Evolutionary conservation across 1,140 invertebrate species (phyloP).

Genomic region (Thalassaphorura encarpata): DNA sequence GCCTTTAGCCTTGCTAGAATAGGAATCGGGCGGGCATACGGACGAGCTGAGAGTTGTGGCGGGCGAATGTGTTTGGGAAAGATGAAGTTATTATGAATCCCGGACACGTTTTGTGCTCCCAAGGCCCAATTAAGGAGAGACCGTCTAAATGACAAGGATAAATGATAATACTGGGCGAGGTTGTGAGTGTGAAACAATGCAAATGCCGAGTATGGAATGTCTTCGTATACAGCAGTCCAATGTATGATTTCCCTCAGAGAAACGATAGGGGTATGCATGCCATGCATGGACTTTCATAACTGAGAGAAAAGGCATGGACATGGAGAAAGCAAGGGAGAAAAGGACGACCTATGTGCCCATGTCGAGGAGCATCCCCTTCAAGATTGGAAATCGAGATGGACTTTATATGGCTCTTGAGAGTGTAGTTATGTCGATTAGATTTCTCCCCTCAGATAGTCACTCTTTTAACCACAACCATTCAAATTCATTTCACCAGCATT

Average conservation of each 20-base stretch:
- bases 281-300: too few relatives aligned
- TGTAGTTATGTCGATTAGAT: slow-evolving; percentile 23
- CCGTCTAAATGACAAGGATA: slow-evolving; percentile 5
- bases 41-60: not conserved
- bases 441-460: slow-evolving; percentile 11
- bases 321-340: too few relatives aligned
- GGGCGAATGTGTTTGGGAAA: not conserved
- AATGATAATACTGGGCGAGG: slow-evolving; percentile 4
- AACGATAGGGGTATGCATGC: too few relatives aligned
- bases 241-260: not conserved
- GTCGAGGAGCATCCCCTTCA: too few relatives aligned
- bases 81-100: slow-evolving; percentile 11
- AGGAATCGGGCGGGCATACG: not conserved
- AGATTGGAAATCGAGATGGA: slow-evolving; percentile 23
- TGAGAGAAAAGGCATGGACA: too few relatives aligned
- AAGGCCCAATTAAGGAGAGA: not conserved
- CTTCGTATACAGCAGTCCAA: too few relatives aligned
- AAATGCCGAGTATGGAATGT: not conserved
- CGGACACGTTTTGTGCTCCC: slow-evolving; percentile 2
- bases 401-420: slow-evolving; percentile 24
- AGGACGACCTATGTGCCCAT: too few relatives aligned
- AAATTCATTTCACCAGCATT: slow-evolving; percentile 12
- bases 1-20: too few relatives aligned
- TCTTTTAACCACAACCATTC: slow-evolving; percentile 13
- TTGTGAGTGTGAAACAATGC: not conserved